Percentiles rank a stretch among this genome's conserved stretches.
phyloP scores from a whole-genome alignment of 2,888 invertebrate genomes.

The Epirrhoe alternata region DNA sequence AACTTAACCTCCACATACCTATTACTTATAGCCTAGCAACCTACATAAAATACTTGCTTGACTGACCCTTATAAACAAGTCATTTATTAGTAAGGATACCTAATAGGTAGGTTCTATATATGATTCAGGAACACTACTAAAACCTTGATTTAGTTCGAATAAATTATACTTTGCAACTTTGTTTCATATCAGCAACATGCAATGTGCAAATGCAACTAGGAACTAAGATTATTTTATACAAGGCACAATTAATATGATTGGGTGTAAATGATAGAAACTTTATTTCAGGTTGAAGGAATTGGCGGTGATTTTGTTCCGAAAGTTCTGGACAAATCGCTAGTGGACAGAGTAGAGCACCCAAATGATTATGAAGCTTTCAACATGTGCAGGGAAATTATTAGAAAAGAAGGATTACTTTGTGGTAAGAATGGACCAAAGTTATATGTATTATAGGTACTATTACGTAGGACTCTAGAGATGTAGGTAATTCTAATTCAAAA shows the following conservation, averaged over 20 bases:
- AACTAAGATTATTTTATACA: too few species aligned
- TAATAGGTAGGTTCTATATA: background rate
- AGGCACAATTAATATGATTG: background rate
- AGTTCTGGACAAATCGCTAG: constrained; percentile 90
- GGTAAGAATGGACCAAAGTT: constrained; percentile 77
- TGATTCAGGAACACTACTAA: background rate
- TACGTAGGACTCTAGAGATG: too few species aligned
- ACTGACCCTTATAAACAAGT: background rate
- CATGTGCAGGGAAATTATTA: constrained; percentile 93
- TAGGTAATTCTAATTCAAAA: too few species aligned
- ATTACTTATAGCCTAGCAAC: background rate
- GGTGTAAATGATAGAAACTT: background rate
- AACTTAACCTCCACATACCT: background rate
- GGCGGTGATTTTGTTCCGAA: constrained; percentile 98
- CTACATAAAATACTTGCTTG: background rate
- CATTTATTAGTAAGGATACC: background rate
- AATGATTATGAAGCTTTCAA: constrained; percentile 91
- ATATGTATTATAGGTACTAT: too few species aligned
- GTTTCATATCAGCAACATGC: background rate
- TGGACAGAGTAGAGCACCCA: constrained; percentile 93
- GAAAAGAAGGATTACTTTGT: constrained; percentile 95
- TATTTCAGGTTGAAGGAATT: constrained; percentile 87
- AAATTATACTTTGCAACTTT: background rate
- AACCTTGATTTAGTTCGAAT: background rate
- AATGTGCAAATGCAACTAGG: background rate